phyloP scores from a whole-genome alignment of 2,888 invertebrate genomes.

The Mayetiola destructor region DNA sequence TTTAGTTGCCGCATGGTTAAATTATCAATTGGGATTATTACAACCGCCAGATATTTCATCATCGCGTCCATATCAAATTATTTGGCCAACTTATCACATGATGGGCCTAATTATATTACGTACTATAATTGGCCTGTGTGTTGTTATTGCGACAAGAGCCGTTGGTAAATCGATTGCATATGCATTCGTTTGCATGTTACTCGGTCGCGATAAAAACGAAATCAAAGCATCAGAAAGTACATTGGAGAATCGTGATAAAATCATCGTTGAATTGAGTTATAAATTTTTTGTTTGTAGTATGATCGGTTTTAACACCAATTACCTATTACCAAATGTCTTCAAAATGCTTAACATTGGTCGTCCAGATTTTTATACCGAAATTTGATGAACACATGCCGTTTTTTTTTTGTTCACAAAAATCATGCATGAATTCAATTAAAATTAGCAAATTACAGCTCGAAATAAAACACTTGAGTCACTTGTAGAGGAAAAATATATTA shows the following conservation, averaged over 20 bases:
- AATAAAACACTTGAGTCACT: too few relatives aligned
- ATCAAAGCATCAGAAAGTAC: conserved; percentile 49
- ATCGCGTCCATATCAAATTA: conserved; percentile 59
- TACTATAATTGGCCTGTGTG: conserved; percentile 59
- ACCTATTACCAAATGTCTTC: conserved; percentile 64
- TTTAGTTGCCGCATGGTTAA: conserved; percentile 67
- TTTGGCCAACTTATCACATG: conserved; percentile 66
- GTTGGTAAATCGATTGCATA: conserved; percentile 55
- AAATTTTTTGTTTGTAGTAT: conserved; percentile 69
- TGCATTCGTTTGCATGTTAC: conserved; percentile 51
- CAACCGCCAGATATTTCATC: conserved; percentile 33
- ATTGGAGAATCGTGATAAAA: conserved; percentile 53
- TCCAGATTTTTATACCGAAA: conserved; percentile 73
- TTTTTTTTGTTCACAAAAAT: background rate
- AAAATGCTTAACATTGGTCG: conserved; percentile 59
- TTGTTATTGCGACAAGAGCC: conserved; percentile 53
- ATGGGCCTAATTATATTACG: conserved; percentile 50
- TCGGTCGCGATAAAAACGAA: conserved; percentile 50
- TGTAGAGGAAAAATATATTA: too few relatives aligned
- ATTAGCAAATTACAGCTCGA: too few relatives aligned
- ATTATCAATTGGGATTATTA: conserved; percentile 64
- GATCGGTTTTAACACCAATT: conserved; percentile 66
- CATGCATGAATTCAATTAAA: background rate
- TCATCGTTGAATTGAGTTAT: conserved; percentile 64
- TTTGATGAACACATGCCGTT: conserved; percentile 34